Conservation (phyloP, 2,888 invertebrate species). For the Drosophila niveifrons region DNA sequence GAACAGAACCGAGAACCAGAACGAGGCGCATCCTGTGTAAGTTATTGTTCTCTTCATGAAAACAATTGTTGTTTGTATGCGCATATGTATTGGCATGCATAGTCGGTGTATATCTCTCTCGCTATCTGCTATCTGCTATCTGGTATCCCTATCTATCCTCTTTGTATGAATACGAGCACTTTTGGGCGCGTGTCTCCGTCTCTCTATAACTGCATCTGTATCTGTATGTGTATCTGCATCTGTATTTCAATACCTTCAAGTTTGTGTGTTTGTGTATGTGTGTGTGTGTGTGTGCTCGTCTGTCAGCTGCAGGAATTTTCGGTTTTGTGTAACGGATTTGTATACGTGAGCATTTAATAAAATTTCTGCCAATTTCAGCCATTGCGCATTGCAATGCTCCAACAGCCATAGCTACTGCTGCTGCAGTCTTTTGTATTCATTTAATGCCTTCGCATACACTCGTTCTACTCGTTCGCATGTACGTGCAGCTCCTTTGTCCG, state of each 20-base stretch:
- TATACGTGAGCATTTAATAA: constrained; percentile 82
- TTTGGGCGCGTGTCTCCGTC: constrained; percentile 22
- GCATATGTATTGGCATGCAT: constrained; percentile 66
- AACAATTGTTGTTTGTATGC: constrained; percentile 69
- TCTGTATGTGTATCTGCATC: constrained; percentile 33
- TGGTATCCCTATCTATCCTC: constrained; percentile 1
- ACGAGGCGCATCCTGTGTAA: constrained; percentile 76
- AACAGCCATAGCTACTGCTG: constrained; percentile 11
- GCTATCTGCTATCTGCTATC: constrained; percentile 20
- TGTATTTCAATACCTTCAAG: constrained; percentile 27
- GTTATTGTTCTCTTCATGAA: constrained; percentile 78
- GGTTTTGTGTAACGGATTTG: constrained; percentile 80
- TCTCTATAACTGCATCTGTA: constrained; percentile 26
- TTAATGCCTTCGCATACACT: constrained; percentile 46
- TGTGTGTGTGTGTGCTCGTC: constrained; percentile 31
- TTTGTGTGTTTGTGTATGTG: constrained; percentile 10
- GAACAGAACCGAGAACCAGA: constrained; percentile 38
- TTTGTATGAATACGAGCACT: background rate
- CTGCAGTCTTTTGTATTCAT: constrained; percentile 66
- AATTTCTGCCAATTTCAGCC: constrained; percentile 77
- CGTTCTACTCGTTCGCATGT: constrained; percentile 12
- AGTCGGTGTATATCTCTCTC: constrained; percentile 33
- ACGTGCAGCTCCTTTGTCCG: constrained; percentile 49
- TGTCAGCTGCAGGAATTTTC: constrained; percentile 78
- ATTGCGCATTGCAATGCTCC: constrained; percentile 31